Evolutionary conservation across 2,888 invertebrate species (phyloP), one percentile per base, ranked within the genome.

Genomic region (Synergus gifuensis): DNA sequence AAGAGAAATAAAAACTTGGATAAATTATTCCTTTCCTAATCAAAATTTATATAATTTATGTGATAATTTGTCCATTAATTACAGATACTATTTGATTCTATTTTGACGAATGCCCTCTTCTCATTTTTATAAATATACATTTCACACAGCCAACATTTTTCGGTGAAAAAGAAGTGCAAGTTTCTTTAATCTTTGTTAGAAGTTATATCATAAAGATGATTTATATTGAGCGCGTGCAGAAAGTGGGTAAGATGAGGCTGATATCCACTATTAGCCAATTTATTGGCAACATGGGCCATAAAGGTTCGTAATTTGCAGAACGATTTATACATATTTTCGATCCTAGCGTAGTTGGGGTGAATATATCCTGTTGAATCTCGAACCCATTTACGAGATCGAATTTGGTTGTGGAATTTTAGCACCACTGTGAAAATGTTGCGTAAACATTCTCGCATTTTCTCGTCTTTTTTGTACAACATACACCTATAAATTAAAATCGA

Each of bases 381-480:
- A 40, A 92, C 92, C 95, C 95, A 96, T 85, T 93, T 93, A 36
- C 94, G 94, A 85, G 91, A 93, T 87, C 92, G 88, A 76, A 96
- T 90, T 83, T 94, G 94, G 79, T 95, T 93, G 88, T 95, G 95
- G 87, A 95, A 96, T 87, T 96, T 95, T 83, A 97, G 90, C 58
- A 96, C 95, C 9, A 96, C 94, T 76, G 94, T 94, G 87, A 96
- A 96, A 22, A 96, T 95, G 89, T 95, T 95, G 78, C 95, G 94
- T 54, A 97, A 92, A 0, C 95, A 93, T 85, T 95, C 95, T 90
- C 95, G 94, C 54, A 97, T 94, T 3, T 95, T 95, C 44, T 94
- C 94, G 46, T 96, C 95, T 77, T 95, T 94, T 79, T 95, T 94
- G 86, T 96, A 96, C 5, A 97, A 90, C 86, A 97, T 93, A 85